Base-by-base conservation (phyloP, 2,888 invertebrate species). In the Pseudanteris insignis region DNA sequence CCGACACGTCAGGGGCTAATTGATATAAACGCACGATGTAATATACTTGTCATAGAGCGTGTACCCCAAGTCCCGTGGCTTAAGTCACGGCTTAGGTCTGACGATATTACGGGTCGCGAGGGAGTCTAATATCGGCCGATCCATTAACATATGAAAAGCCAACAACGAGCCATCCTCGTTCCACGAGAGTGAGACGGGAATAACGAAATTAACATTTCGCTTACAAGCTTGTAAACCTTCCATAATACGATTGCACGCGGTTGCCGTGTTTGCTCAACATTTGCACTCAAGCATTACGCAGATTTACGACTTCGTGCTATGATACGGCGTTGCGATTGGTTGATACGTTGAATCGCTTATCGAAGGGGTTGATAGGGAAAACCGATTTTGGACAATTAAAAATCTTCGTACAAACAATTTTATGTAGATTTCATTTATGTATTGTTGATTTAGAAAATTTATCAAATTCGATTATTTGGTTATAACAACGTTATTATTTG, bases 21-120 rank as follows among this genome's bases (percentile, higher is more conserved):
- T 79, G 78, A 79, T 79, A 79, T 79, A 79, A 79, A 79, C 77
- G 79, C 71, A 69, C 66, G 70, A 63, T 68, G 77, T 78, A 79
- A 79, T 79, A 79, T 79, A 79, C 78, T 78, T 79, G 79, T 79
- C 79, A 79, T 79, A 79, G 68, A 69, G 69, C 55, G 34, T 25
- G 61, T 63, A 59, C 68, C 64, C 63, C 57, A 18, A 53, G 51
- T 40, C 53, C 33, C 41, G 38, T 50, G 54, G 29, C 53, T 61
- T 53, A 57, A 47, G 38, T 47, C 29, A 34, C 44, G 50, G 63
- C 63, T 63, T 58, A 54, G 38, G 53, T 53, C 44, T 6, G 18
- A 36, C 64, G 48, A 57, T 64, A 69, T 68, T 64, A 68, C 60
- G 67, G 68, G 62, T 67, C 61, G 65, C 43, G 46, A 44, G 24